Conservation (phyloP, 1,140 invertebrate genomes). For the Brachionus rotundiformis region DNA sequence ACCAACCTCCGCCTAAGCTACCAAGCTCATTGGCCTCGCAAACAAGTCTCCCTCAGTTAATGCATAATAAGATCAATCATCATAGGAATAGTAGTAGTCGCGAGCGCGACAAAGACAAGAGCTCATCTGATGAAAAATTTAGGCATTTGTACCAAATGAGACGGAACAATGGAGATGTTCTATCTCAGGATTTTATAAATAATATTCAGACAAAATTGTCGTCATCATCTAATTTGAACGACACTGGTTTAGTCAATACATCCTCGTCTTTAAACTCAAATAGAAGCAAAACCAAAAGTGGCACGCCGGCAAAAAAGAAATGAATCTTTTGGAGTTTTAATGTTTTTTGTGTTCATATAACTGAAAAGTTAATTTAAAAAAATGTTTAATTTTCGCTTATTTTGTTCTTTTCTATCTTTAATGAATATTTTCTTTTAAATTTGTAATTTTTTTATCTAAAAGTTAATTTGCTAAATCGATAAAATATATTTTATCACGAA, state of each 20-base stretch:
- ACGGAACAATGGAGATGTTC: constrained; percentile 49
- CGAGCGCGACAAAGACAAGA: constrained; percentile 11
- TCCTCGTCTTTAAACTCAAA: constrained; percentile 29
- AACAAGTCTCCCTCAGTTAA: constrained; percentile 7
- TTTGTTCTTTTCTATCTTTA: constrained; percentile 22
- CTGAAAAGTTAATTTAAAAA: not conserved
- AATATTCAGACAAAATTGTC: constrained; percentile 48
- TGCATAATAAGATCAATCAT: constrained; percentile 44
- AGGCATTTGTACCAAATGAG: constrained; percentile 51
- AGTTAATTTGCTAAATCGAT: not conserved
- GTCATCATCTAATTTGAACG: constrained; percentile 32
- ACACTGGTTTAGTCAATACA: not conserved
- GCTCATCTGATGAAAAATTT: constrained; percentile 33
- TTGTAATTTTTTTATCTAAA: not conserved
- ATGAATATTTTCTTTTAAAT: not conserved
- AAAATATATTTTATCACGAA: not conserved
- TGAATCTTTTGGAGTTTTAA: constrained; percentile 1
- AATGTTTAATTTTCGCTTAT: constrained; percentile 44
- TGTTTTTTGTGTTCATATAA: not conserved
- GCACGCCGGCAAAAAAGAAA: constrained; percentile 16
- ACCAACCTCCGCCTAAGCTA: constrained; percentile 25
- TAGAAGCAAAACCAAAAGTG: not conserved
- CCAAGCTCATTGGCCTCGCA: not conserved
- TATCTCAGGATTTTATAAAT: constrained; percentile 49
- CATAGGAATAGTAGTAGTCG: constrained; percentile 28